Conservation (phyloP, 2,797 vertebrate genomes). For the Rhinoraja longicauda region DNA sequence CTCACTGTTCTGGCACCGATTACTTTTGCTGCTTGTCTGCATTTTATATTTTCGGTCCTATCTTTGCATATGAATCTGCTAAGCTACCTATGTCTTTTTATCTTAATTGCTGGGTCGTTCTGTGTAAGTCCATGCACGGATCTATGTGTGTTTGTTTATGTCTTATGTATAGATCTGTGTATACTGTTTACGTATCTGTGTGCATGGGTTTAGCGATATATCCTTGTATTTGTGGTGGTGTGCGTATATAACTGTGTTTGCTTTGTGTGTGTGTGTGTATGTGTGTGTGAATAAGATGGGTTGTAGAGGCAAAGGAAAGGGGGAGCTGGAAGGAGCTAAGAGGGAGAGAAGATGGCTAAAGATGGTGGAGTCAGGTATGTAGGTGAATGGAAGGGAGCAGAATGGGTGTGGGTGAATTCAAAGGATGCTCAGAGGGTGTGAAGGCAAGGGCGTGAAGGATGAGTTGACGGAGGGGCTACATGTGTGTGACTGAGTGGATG, state of each 20-base stretch:
- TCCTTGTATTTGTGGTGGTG: background rate
- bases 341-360: no score
- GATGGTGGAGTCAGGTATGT: no score
- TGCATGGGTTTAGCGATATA: background rate
- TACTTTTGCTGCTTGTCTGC: background rate
- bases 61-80: background rate
- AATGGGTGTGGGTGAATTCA: no score
- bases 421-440: no score
- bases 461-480: no score
- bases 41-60: background rate
- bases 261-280: no score
- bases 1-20: no score
- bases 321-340: no score
- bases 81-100: background rate
- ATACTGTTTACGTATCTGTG: background rate
- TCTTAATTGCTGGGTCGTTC: background rate
- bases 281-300: no score
- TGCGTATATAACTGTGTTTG: background rate
- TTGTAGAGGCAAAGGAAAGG: no score
- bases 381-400: no score
- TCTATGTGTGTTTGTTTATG: background rate
- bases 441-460: no score
- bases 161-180: background rate
- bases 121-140: background rate
- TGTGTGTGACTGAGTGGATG: background rate